Base-by-base conservation (phyloP, 2,797 vertebrate genomes). In the Rhabdomys pumilio region DNA sequence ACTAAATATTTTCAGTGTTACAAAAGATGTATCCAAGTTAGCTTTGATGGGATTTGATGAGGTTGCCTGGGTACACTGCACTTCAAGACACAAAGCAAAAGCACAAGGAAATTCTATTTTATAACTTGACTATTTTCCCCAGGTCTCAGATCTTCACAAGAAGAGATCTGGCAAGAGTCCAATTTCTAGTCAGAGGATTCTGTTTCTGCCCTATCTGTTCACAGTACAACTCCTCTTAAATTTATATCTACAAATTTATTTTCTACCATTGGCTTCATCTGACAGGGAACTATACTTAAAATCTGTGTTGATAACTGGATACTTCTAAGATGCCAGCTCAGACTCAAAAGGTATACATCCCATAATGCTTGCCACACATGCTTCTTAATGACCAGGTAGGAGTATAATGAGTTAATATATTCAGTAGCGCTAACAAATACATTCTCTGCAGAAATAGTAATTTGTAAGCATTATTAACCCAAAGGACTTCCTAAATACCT, bases 41-140 rank as follows among this genome's bases (percentile, higher is more conserved):
- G 50, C 82, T 96, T 93, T 96, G 69, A 86, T 92, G 75, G 83
- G 80, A 97, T 47, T 77, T 65, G 95, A 65, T 50, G 85, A n/a
- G 73, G 79, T 57, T 96, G 53, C 47, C 77, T 85, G 77, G 82
- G 50, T 91, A 90, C 53, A 93, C 83, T 89, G 92, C 95, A 96
- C 95, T 97, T 92, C 31, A 97, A 96, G 94, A 95, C 94, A 84
- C 7, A 94, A 97, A 96, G 90, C 61, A 38, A 97, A 97, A 96
- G 55, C 85, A 93, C 72, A 90, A 76, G 82, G 94, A 97, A 92
- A 96, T 41, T 1, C 6, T 95, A 87, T 91, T 97, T 97, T 91
- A 69, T 93, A 87, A 93, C 26, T 96, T 95, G 55, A 9, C 76
- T 88, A 65, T 95, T 96, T 94, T 47, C 20, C 20, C 47, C 44